Base-by-base conservation (phyloP, 2,113 vertebrate species). In the Myotis davidii region DNA sequence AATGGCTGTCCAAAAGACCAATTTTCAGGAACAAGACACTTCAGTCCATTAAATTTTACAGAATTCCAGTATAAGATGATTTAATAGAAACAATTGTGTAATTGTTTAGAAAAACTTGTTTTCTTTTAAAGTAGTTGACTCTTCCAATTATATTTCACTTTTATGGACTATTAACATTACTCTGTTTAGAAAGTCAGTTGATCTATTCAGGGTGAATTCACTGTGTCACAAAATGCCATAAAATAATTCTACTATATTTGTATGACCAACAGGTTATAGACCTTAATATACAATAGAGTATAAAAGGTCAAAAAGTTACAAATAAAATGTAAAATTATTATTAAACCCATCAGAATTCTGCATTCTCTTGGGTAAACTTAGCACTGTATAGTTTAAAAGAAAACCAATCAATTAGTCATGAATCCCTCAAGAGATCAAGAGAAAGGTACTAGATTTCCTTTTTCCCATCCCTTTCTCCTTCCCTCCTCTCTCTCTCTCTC, bases 101-200 rank as follows among this genome's bases (percentile, higher is more conserved):
- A 67, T 74, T 48, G 13, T 88, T 90, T 88, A 29, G 65, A 78
- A 92, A 95, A 95, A 45, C 3, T 3, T 88, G 59, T 18, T 88
- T 87, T 13, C 48, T 79, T 85, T 76, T 59, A 69, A 74, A 87
- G 18, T 8, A 87, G 42, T 79, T 54, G 52, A 72, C 20, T 59
- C 34, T 76, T 93, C 25, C 32, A 94, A 56, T 91, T 91, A 64
- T 34, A 85, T 92, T 76, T 79, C 16, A 83, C 18, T 76, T 69
- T 85, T 27, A n/a, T 52, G 45, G 16, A 85, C 45, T 61, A 12
- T 45, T 82, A 85, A 56, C 23, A 65, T 59, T 45, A 76, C 13
- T 72, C 14, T 45, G 17, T 25, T 54, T 39, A 77, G 61, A 87
- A 92, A 90, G 6, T 20, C 10, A 85, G 2, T n/a, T 81, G 34